Evolutionary conservation across 2,113 vertebrate species (phyloP), one percentile per base, ranked within the genome.

Genomic region (Microcebus murinus): DNA sequence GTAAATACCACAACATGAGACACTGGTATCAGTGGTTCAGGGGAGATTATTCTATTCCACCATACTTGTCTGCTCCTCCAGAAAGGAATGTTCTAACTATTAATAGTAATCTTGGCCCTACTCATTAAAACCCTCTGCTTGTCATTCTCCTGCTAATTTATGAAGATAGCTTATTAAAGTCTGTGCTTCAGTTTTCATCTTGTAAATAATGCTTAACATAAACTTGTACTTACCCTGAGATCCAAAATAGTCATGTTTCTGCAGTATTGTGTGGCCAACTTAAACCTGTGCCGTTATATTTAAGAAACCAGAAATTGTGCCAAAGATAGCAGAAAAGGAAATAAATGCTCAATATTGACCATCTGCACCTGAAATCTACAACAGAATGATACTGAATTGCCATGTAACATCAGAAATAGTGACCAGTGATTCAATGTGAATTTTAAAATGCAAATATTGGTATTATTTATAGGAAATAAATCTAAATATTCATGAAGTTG

Each of bases 281-380:
- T 50, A 97, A 8, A 91, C 73, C 92, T 96, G 90, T 80, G 85
- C 61, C 98, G 98, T 98, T 97, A 18, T 97, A 97, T 96, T 96
- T 94, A 98, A 96, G 87, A 95, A 97, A 94, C 71, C 42, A 97
- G 96, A 91, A 98, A 97, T 77, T 4, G 96, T 98, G 98, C 98
- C 99, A 99, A 98, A 99, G 98, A 98, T 23, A 96, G 94, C 55
- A 85, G 92, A 96, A 90, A 97, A 95, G 45, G 90, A 96, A 94
- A 85, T 82, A 91, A 96, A 94, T 93, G 67, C 90, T 96, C 95
- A 82, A 8, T 98, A 96, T 96, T 97, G 95, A 97, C 96, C 94
- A 98, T 92, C 89, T 95, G 87, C 87, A 97, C 96, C 97, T 98
- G 98, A 98, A 96, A 94, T 95, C 83, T 96, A 18, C 34, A 45